Conservation (phyloP, 2,797 vertebrate species). For the Anisognathus igniventris region DNA sequence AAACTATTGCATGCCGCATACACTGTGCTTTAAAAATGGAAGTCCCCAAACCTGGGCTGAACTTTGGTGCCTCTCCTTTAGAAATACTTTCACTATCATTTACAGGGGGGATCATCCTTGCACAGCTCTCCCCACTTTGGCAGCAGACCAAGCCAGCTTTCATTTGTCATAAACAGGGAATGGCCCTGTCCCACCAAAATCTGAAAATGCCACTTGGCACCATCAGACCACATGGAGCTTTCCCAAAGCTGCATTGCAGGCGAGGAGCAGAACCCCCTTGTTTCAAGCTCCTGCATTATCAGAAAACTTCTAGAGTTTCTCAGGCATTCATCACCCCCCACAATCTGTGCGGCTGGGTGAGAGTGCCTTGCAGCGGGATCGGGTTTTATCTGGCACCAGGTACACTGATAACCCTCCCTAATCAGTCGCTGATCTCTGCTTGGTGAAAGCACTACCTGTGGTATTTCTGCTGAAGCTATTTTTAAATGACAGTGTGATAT, state of each 20-base stretch:
- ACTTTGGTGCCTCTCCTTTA: not conserved
- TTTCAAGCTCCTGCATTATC: not conserved
- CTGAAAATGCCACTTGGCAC: not conserved
- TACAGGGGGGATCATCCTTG: not conserved
- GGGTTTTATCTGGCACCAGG: conserved; percentile 7
- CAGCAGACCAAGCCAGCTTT: not conserved
- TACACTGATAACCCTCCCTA: not conserved
- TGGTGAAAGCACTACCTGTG: not conserved
- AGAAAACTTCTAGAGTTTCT: conserved; percentile 19
- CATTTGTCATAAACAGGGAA: not conserved
- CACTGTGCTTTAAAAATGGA: not conserved
- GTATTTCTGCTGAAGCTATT: conserved; percentile 22
- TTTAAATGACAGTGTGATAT: conserved; percentile 31
- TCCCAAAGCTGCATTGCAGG: not conserved
- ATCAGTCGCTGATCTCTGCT: not conserved
- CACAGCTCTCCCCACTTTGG: not conserved
- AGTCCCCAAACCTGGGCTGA: not conserved
- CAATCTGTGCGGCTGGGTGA: accelerated
- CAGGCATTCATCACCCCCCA: not conserved
- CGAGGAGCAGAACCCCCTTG: not conserved
- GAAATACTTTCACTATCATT: not conserved
- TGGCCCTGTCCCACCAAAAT: not conserved
- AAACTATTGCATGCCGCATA: not conserved
- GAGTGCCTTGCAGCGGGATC: not conserved
- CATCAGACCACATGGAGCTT: not conserved